These are phyloP conservation scores for Physella acuta DNA, from an alignment of 1,140 invertebrate genomes.

Conservation along the genomic window DNA sequence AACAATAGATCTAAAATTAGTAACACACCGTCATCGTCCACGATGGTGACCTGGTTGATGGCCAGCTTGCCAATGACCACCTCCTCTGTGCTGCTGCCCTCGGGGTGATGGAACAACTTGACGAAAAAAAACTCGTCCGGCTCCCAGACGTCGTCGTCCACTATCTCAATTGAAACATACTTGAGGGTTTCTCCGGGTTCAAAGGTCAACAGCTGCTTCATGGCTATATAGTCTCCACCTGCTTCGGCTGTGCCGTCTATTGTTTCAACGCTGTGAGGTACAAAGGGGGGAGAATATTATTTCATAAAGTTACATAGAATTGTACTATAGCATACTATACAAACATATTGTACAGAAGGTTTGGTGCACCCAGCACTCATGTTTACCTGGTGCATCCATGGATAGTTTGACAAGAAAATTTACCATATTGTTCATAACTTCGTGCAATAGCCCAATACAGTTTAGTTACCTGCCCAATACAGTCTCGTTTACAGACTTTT, in stretches of 20 bases:
- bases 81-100: slow-evolving; percentile 48
- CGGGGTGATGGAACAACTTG: slow-evolving; percentile 62
- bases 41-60: slow-evolving; percentile 70
- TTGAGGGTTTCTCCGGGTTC: slow-evolving; percentile 64
- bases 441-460: too few species aligned
- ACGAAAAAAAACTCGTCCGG: slow-evolving; percentile 71
- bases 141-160: slow-evolving; percentile 70
- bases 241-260: slow-evolving; percentile 68
- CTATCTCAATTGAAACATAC: slow-evolving; percentile 65
- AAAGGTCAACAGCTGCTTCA: slow-evolving; percentile 66
- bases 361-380: too few species aligned
- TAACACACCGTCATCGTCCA: slow-evolving; percentile 69
- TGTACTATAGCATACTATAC: too few species aligned
- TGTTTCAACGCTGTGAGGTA: slow-evolving; percentile 65
- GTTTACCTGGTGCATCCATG: too few species aligned
- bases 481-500: too few species aligned
- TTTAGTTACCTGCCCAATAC: too few species aligned
- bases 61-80: slow-evolving; percentile 61
- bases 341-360: too few species aligned
- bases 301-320: too few species aligned
- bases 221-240: slow-evolving; percentile 65
- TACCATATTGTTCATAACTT: too few species aligned
- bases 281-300: too few species aligned
- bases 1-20: neutral
- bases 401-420: too few species aligned